phyloP scores from a whole-genome alignment of 35 echinoderm and acorn worm species.

The Lytechinus pictus region DNA sequence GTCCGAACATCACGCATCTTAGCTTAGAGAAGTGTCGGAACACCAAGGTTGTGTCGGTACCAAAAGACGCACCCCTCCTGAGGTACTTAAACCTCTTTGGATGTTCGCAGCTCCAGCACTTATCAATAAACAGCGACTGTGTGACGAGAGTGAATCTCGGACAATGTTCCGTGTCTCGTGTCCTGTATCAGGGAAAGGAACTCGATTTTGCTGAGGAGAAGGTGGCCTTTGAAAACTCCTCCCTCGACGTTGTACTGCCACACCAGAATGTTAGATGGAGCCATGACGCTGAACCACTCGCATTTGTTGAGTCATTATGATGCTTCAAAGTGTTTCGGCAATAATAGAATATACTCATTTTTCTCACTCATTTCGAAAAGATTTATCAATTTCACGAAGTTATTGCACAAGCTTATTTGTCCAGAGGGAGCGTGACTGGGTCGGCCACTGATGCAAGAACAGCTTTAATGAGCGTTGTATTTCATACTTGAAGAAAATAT shows the following conservation, averaged over 20 bases:
- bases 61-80: constrained; percentile 41
- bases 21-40: constrained; percentile 86
- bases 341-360: background rate
- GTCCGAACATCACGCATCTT: constrained; percentile 78
- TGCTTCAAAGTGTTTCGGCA: background rate
- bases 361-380: background rate
- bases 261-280: constrained; percentile 76
- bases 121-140: constrained; percentile 64
- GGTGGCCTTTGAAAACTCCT: background rate
- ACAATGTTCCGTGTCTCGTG: constrained; percentile 66
- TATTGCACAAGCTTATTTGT: too few relatives aligned
- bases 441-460: too few relatives aligned
- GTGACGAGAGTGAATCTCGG: constrained; percentile 77
- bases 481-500: too few relatives aligned
- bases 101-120: constrained; percentile 62
- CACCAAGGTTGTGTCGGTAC: constrained; percentile 59
- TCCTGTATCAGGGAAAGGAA: constrained; percentile 52
- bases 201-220: constrained; percentile 49
- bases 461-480: too few relatives aligned
- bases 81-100: constrained; percentile 90
- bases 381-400: background rate
- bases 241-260: constrained; percentile 61
- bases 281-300: constrained; percentile 62
- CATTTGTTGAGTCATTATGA: constrained; percentile 28
- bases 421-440: too few relatives aligned